Conservation (phyloP, 2,888 invertebrate species). For the Hypselothyrea guttata region DNA sequence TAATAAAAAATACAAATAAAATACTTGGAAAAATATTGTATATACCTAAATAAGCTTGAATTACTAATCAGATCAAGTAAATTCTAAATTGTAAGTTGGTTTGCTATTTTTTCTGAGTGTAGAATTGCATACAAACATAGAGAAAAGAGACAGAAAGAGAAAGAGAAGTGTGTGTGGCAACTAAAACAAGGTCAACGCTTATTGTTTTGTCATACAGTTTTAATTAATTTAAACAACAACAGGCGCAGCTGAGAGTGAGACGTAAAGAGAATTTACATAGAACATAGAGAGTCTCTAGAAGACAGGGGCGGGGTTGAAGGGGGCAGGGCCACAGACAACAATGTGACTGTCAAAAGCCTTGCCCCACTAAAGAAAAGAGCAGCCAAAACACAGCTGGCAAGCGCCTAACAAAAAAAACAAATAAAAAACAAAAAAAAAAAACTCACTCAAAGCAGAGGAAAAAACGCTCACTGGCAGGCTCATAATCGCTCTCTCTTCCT, state of each 20-base stretch:
- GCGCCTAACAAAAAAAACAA: constrained; percentile 39
- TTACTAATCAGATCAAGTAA: too few relatives aligned
- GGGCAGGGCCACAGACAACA: neutral
- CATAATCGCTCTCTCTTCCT: constrained; percentile 8
- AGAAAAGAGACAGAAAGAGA: too few relatives aligned
- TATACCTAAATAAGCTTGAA: too few relatives aligned
- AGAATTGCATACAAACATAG: too few relatives aligned
- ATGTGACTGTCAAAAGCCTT: constrained; percentile 49
- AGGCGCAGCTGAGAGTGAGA: constrained; percentile 9
- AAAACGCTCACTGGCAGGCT: neutral
- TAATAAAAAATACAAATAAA: too few relatives aligned
- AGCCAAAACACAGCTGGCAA: constrained; percentile 22
- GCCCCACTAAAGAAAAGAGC: constrained; percentile 40
- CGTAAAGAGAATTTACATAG: constrained; percentile 23
- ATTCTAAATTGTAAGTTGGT: too few relatives aligned
- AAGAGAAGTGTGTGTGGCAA: constrained; percentile 10
- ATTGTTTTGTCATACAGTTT: constrained; percentile 74
- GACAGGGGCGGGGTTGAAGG: too few relatives aligned
- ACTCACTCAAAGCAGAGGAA: neutral
- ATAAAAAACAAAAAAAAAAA: constrained; percentile 10
- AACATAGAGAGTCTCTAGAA: constrained; percentile 18
- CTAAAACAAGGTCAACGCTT: constrained; percentile 77
- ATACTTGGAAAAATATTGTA: too few relatives aligned
- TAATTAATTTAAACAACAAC: constrained; percentile 72
- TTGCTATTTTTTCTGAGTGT: too few relatives aligned